Evolutionary conservation across 2,888 invertebrate species (phyloP).

Genomic region (Amphipoea lucens): DNA sequence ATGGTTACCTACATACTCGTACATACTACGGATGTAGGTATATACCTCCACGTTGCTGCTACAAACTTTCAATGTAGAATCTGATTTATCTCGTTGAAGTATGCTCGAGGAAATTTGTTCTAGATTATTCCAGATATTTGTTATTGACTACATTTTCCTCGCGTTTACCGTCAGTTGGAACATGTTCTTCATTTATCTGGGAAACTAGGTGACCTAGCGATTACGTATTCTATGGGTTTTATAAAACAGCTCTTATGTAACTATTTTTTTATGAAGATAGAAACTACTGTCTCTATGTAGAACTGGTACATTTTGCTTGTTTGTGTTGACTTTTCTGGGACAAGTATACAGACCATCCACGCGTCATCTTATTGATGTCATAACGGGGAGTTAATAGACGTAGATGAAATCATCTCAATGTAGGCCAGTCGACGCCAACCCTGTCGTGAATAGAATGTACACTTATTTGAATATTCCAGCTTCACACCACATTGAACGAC

Average conservation of each 20-base stretch:
- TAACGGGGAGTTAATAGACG: slow-evolving; percentile 49
- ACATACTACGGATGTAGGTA: not conserved
- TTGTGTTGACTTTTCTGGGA: slow-evolving; percentile 3
- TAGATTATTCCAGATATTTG: slow-evolving; percentile 49
- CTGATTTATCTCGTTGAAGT: slow-evolving; percentile 57
- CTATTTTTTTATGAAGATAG: not conserved
- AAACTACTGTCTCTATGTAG: not conserved
- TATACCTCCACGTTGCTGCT: slow-evolving; percentile 12
- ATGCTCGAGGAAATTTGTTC: slow-evolving; percentile 45
- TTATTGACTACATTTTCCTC: slow-evolving; percentile 36
- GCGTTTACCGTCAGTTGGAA: not conserved
- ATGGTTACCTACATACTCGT: slow-evolving; percentile 16
- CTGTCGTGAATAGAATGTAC: slow-evolving; percentile 22
- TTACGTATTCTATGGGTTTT: slow-evolving; percentile 12
- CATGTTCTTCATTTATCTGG: slow-evolving; percentile 8
- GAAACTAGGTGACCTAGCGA: slow-evolving; percentile 33
- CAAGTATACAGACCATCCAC: slow-evolving; percentile 34
- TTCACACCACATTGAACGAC: slow-evolving; percentile 28
- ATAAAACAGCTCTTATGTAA: slow-evolving; percentile 16
- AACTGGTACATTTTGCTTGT: not conserved
- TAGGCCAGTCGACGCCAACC: slow-evolving; percentile 36
- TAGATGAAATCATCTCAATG: slow-evolving; percentile 54
- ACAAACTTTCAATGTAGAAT: slow-evolving; percentile 48
- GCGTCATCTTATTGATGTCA: slow-evolving; percentile 49
- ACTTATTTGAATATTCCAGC: slow-evolving; percentile 46